Evolutionary conservation across 2,797 vertebrate species (phyloP).

Genomic region (Manis javanica): DNA sequence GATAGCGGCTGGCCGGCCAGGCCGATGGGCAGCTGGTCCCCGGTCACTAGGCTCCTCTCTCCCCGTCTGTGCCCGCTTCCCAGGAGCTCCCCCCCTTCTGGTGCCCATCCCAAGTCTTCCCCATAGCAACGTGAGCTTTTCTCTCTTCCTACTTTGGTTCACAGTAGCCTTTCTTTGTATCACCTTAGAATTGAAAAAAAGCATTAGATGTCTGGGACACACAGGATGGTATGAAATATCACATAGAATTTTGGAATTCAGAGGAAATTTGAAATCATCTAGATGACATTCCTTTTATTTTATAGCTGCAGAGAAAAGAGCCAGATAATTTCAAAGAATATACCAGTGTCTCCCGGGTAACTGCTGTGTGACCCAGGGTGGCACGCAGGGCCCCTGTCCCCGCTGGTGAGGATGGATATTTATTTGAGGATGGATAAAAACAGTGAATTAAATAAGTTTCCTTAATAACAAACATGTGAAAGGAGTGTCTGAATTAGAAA

Average conservation of each 20-base stretch:
- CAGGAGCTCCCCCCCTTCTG: not conserved
- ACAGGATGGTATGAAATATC: not conserved
- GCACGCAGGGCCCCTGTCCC: rapidly evolving
- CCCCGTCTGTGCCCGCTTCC: rapidly evolving
- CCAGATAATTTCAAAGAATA: not conserved
- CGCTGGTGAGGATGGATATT: not conserved
- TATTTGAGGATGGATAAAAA: not conserved
- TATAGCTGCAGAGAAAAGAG: rapidly evolving
- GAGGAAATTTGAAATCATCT: not conserved
- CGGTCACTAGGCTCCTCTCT: rapidly evolving
- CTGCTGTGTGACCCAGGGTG: rapidly evolving
- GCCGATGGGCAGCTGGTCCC: not conserved
- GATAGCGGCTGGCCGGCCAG: rapidly evolving
- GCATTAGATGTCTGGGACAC: no score
- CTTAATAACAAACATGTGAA: not conserved
- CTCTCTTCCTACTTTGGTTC: not conserved
- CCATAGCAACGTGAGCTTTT: not conserved
- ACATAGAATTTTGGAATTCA: not conserved
- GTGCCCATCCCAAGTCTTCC: no score
- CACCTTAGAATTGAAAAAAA: not conserved
- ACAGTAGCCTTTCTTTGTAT: not conserved
- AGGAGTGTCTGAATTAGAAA: not conserved
- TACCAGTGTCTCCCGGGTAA: rapidly evolving
- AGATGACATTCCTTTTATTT: rapidly evolving
- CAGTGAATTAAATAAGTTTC: not conserved